Base-by-base conservation (phyloP, 1,140 invertebrate species). In the Bombus soroeensis region DNA sequence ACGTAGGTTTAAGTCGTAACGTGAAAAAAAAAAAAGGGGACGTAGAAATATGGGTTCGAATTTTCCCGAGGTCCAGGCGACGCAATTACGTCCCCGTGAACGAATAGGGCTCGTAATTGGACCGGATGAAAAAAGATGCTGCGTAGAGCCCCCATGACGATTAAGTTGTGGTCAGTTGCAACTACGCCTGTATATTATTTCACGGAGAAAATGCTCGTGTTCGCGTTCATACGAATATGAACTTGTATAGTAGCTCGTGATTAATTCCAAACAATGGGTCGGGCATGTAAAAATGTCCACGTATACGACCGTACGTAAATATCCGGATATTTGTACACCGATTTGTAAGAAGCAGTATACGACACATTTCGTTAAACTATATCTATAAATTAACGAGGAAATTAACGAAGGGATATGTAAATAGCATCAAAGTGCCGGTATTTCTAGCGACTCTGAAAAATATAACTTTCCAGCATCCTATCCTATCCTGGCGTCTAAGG, bases 81-180 rank as follows among this genome's bases (percentile, higher is more conserved):
- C 78, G 80, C 47, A 74, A 81, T 81, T 81, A 62, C 70, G 47
- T 70, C n/a, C 9, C 18, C 2, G 28, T 13, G 32, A 57, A 28
- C 71, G 41, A 53, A 74, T 71, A 25, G 41, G 43, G 22, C 53
- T 39, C 47, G 71, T 80, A 81, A 73, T 81, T 81, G 80, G 68
- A 81, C 39, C 28, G 47, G 80, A 64, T 72, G 57, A 81, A 74
- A 74, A 81, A 81, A 47, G 71, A 72, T n/a, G 79, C 80, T 34
- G 85, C 68, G 79, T 64, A 64, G 59, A 59, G 76, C 79, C 83
- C 74, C 57, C 75, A 22, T 13, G 70, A 76, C 87, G 87, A 87
- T 88, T 88, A 88, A 75, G 71, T 53, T 32, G 34, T 41, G 71
- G 81, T 71, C 81, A 72, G 80, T 88, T 87, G 64, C 86, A 80